Evolutionary conservation across 2,797 vertebrate species (phyloP), one percentile per base, ranked within the genome.

Genomic region (Pipistrellus pygmaeus): DNA sequence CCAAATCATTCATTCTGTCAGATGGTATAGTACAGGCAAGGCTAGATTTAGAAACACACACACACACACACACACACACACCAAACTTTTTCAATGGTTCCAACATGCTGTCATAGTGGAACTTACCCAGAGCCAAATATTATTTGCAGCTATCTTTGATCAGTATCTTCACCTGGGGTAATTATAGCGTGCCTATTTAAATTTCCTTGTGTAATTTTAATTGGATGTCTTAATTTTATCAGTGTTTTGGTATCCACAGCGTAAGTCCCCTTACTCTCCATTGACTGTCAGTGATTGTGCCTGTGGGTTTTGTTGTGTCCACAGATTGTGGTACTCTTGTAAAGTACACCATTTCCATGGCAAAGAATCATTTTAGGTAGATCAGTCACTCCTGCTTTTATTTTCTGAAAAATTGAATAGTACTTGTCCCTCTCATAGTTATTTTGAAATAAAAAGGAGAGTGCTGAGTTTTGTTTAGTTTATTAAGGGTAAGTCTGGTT

Each of bases 111-210:
- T n/a, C 17, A 2, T 72, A 71, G 77, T 76, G 85, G 89, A 69
- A 38, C n/a, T 90, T 85, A 41, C 60, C 41, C 60, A 23, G 83
- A 94, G 94, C 88, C 94, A 83, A 76, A 68, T 91, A 92, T 85
- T 91, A 81, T 78, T 94, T 93, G 91, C 41, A 80, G 77, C 77
- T 57, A 57, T 82, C 27, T 69, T 92, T 91, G 88, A 89, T 86
- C 64, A 46, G 76, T 96, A 75, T 95, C 89, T 93, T 92, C 57
- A 92, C 76, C 23, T 81, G 69, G 72, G 78, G 68, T 88, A 89
- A 91, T 95, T 97, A 90, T 80, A 94, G 90, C 78, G 87, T 96
- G 68, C 85, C 85, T 93, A 46, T 95, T 94, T 78, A 92, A 41
- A 96, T 96, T 83, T 97, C 57, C 82, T 88, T 57, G 62, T 88